These are phyloP conservation scores for Xanthia icteritia DNA, from an alignment of 2,888 invertebrate genomes.

Conservation along the genomic window DNA sequence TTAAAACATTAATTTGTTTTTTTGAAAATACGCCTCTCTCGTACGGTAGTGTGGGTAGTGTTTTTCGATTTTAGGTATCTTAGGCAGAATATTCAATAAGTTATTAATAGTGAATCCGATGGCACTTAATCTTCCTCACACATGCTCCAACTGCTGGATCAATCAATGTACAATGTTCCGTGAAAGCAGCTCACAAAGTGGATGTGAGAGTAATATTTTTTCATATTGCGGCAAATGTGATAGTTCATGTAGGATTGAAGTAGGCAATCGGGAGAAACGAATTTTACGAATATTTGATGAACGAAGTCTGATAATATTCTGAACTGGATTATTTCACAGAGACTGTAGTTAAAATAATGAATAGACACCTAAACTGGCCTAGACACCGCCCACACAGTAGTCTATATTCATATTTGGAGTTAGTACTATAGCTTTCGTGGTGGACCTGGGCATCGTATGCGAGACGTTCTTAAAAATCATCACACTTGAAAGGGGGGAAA, in stretches of 20 bases:
- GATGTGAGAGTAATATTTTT: slow-evolving; percentile 25
- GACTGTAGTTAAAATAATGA: background rate
- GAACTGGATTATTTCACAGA: background rate
- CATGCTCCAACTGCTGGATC: slow-evolving; percentile 35
- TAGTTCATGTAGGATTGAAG: slow-evolving; percentile 32
- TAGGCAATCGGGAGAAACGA: background rate
- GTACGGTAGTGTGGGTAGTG: background rate
- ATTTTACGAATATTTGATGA: background rate
- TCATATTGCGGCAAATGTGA: slow-evolving; percentile 34
- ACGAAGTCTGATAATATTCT: background rate
- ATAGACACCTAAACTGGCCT: no score
- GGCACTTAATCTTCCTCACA: slow-evolving; percentile 41
- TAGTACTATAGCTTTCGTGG: background rate
- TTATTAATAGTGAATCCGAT: slow-evolving; percentile 20
- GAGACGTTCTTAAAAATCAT: background rate
- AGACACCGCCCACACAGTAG: background rate
- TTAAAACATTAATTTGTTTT: background rate
- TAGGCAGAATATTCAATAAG: slow-evolving; percentile 14
- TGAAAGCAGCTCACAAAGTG: slow-evolving; percentile 33
- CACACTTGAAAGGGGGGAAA: background rate
- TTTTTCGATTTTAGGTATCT: background rate
- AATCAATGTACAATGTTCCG: slow-evolving; percentile 54
- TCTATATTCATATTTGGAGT: no score
- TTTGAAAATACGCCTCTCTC: background rate
- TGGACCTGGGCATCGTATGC: no score